These are phyloP conservation scores for Andrena praecox DNA, from an alignment of 2,888 invertebrate species.

Conservation along the genomic window DNA sequence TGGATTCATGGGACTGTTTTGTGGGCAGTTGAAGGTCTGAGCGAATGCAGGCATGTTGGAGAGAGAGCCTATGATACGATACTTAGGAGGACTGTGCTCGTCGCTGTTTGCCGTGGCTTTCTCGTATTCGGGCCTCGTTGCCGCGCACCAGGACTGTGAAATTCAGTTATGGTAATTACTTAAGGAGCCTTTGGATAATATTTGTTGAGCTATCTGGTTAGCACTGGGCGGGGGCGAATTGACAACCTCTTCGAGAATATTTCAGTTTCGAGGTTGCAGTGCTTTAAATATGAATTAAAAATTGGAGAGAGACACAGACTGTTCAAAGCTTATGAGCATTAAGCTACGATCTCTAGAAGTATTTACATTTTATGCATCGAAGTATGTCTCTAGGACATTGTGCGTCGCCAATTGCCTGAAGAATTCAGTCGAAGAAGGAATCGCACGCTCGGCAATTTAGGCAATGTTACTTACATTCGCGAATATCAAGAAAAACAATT, in stretches of 20 bases:
- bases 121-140: constrained; percentile 32
- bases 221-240: background rate
- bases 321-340: no score
- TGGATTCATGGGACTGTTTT: constrained; percentile 42
- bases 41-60: constrained; percentile 49
- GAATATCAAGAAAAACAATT: constrained; percentile 65
- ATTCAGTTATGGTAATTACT: constrained; percentile 31
- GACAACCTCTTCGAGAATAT: background rate
- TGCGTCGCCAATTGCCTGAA: no score
- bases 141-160: constrained; percentile 50
- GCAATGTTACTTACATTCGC: constrained; percentile 56
- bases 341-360: no score
- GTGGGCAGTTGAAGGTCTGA: constrained; percentile 35
- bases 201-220: background rate
- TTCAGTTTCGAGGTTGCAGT: background rate
- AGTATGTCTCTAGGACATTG: no score
- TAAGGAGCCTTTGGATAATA: constrained; percentile 5
- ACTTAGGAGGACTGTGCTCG: constrained; percentile 47
- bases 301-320: background rate
- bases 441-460: background rate
- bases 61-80: constrained; percentile 46
- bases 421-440: no score
- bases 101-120: constrained; percentile 12
- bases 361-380: no score
- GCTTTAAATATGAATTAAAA: background rate